These are phyloP conservation scores for Gymnoscopelus microlampas DNA, from an alignment of 2,797 vertebrate species.

Conservation along the genomic window DNA sequence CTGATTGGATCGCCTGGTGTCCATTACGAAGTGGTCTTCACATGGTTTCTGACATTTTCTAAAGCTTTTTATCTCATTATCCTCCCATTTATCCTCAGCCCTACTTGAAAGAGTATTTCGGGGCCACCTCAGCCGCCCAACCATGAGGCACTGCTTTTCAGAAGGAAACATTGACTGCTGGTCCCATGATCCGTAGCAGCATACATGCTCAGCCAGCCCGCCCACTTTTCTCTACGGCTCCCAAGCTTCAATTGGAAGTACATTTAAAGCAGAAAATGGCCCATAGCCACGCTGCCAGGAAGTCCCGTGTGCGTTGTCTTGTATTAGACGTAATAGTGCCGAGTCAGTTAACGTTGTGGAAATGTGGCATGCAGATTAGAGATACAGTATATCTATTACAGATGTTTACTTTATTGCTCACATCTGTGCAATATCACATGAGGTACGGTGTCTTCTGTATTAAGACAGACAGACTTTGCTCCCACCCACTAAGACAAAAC, in stretches of 20 bases:
- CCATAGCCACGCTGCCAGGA: conserved; percentile 58
- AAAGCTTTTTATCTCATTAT: conserved; percentile 44
- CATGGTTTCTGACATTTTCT: conserved; percentile 27
- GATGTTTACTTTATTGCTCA: conserved; percentile 70
- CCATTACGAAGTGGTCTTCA: conserved; percentile 49
- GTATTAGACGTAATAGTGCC: conserved; percentile 50
- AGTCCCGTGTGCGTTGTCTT: conserved; percentile 65
- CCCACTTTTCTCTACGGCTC: conserved; percentile 49
- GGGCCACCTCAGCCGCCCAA: conserved; percentile 41
- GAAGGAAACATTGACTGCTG: conserved; percentile 44
- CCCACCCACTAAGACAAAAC: no score
- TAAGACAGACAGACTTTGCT: conserved; percentile 41
- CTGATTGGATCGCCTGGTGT: conserved; percentile 50
- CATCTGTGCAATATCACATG: conserved; percentile 67
- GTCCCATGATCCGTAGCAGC: conserved; percentile 54
- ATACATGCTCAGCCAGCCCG: conserved; percentile 32
- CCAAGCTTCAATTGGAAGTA: conserved; percentile 58
- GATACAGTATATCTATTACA: conserved; percentile 58
- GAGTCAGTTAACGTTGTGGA: conserved; percentile 57
- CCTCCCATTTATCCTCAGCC: conserved; percentile 21
- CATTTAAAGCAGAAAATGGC: conserved; percentile 73
- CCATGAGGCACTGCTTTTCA: conserved; percentile 25
- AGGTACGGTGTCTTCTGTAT: conserved; percentile 41
- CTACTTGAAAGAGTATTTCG: conserved; percentile 26
- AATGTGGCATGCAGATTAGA: conserved; percentile 53